Conservation (phyloP, 2,888 invertebrate genomes). For the Cylloceria caligata region DNA sequence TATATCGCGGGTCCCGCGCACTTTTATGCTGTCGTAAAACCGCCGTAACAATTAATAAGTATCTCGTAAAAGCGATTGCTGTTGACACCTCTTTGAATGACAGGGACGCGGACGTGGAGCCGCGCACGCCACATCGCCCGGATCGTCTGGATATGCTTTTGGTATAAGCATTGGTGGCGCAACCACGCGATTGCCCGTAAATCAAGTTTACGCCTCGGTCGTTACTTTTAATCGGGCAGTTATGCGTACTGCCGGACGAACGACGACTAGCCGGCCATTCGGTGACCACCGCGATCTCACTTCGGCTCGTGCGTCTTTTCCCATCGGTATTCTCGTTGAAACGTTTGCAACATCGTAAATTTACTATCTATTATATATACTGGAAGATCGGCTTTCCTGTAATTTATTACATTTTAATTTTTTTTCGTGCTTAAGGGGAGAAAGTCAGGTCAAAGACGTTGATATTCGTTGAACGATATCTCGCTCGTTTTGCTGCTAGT, state of each 20-base stretch:
- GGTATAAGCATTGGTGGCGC: slow-evolving; percentile 65
- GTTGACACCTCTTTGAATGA: slow-evolving; percentile 86
- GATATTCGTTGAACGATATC: no score
- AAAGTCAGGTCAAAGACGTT: no score
- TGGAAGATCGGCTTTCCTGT: background rate
- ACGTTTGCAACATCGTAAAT: slow-evolving; percentile 32
- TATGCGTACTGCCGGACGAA: slow-evolving; percentile 74
- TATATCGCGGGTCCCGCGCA: slow-evolving; percentile 80
- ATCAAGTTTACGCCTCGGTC: slow-evolving; percentile 81
- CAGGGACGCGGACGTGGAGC: slow-evolving; percentile 77
- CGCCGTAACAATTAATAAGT: slow-evolving; percentile 87
- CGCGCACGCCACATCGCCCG: slow-evolving; percentile 52
- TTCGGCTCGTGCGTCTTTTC: slow-evolving; percentile 56
- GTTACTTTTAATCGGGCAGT: slow-evolving; percentile 83
- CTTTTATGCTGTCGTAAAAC: slow-evolving; percentile 87
- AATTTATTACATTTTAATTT: background rate
- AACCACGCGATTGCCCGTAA: slow-evolving; percentile 80
- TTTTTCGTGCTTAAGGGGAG: background rate
- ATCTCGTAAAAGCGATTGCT: slow-evolving; percentile 87
- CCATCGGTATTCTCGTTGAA: slow-evolving; percentile 19
- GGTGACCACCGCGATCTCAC: slow-evolving; percentile 71
- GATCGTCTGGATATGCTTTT: slow-evolving; percentile 55
- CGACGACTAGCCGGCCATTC: slow-evolving; percentile 69
- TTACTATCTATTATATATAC: background rate
- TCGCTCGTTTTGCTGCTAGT: no score